These are phyloP conservation scores for Copsychus sechellarum DNA, from an alignment of 2,113 vertebrate genomes.

Conservation along the genomic window DNA sequence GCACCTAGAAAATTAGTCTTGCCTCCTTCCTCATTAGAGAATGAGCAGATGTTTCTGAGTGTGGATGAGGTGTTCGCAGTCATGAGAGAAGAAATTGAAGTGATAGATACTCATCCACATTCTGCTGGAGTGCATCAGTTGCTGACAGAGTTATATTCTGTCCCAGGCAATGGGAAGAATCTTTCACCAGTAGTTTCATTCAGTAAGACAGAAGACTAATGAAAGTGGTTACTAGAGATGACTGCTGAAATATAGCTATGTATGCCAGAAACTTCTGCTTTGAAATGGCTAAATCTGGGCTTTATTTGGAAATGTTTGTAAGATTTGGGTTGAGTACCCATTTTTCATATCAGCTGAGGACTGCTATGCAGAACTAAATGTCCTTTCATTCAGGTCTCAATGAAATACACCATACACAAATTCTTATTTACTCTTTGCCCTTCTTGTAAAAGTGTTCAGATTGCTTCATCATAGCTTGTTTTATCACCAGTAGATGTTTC, in stretches of 20 bases:
- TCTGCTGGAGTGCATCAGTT: background rate
- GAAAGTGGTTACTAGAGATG: background rate
- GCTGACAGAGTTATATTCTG: background rate
- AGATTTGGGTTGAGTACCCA: background rate
- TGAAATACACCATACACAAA: background rate
- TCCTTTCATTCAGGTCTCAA: background rate
- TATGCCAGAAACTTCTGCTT: background rate
- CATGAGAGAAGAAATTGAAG: background rate
- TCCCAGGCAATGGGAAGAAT: background rate
- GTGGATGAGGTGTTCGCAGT: background rate
- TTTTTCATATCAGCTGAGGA: background rate
- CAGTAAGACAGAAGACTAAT: background rate
- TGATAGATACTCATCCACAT: background rate
- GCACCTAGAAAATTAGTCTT: background rate
- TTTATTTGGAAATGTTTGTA: background rate
- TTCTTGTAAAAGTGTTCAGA: background rate
- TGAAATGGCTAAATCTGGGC: background rate
- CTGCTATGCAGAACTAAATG: background rate
- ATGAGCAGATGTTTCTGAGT: background rate
- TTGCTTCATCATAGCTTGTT: background rate
- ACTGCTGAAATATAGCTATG: background rate
- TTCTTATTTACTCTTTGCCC: fast-evolving
- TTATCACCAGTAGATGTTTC: background rate
- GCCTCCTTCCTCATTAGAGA: background rate
- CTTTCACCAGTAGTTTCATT: background rate